Percentiles rank a stretch among this genome's conserved stretches.
Evolutionary conservation across 2,113 vertebrate genomes (phyloP).

Genomic region (Clarias gariepinus): DNA sequence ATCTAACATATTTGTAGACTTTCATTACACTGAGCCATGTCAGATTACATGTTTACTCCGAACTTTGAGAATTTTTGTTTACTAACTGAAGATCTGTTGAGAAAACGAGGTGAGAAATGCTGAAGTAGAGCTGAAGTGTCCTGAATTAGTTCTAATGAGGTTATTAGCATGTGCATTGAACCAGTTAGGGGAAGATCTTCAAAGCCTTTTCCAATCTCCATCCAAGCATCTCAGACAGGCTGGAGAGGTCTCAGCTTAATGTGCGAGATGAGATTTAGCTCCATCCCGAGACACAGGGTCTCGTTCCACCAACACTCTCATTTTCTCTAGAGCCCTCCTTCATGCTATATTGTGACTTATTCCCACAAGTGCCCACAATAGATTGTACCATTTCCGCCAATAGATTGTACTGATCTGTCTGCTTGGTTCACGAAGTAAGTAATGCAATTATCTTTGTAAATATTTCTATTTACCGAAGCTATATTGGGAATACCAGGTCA

Average conservation of each 20-base stretch:
- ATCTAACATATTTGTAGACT: neutral
- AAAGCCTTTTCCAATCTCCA: constrained; percentile 45
- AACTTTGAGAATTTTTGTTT: constrained; percentile 7
- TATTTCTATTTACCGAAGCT: constrained; percentile 36
- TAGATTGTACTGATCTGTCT: constrained; percentile 34
- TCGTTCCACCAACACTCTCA: constrained; percentile 36
- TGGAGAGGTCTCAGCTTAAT: constrained; percentile 38
- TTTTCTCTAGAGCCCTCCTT: constrained; percentile 47
- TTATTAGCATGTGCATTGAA: constrained; percentile 56
- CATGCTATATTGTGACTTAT: constrained; percentile 46
- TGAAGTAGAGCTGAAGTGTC: constrained; percentile 21
- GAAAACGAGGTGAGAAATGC: constrained; percentile 28
- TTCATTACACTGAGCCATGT: neutral
- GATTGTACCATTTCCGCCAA: constrained; percentile 36
- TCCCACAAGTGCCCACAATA: constrained; percentile 13
- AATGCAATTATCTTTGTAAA: constrained; percentile 45
- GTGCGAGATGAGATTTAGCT: constrained; percentile 40
- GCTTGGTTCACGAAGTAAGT: constrained; percentile 39
- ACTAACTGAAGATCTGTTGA: neutral
- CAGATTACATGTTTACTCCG: constrained; percentile 13
- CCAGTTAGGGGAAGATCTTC: constrained; percentile 46
- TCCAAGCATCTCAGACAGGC: constrained; percentile 36
- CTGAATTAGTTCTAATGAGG: constrained; percentile 43
- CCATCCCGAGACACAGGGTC: constrained; percentile 17
- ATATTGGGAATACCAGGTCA: constrained; percentile 2